Percentiles rank a stretch among this genome's conserved stretches.
phyloP scores from a whole-genome alignment of 2,888 invertebrate genomes.

The Spicauda simplicius region DNA sequence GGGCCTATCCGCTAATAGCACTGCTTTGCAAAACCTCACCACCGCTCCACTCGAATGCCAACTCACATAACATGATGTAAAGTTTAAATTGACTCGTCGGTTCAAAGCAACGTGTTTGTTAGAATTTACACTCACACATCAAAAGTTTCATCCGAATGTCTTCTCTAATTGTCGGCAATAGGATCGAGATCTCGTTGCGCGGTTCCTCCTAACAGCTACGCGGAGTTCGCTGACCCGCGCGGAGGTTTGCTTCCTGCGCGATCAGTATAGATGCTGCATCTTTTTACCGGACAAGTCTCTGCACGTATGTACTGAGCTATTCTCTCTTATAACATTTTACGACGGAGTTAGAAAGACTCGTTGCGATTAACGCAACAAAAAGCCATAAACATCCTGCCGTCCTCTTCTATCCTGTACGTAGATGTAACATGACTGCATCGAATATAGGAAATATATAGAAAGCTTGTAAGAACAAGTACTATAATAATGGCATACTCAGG shows the following conservation, averaged over 20 bases:
- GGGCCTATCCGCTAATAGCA: constrained; percentile 62
- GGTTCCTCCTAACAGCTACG: constrained; percentile 55
- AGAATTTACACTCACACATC: constrained; percentile 56
- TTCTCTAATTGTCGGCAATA: constrained; percentile 20
- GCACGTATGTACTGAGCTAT: constrained; percentile 41
- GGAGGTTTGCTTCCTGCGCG: constrained; percentile 64
- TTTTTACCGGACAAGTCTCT: constrained; percentile 50
- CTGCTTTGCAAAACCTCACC: constrained; percentile 58
- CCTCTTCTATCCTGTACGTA: constrained; percentile 39
- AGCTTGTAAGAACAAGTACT: not conserved
- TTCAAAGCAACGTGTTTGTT: constrained; percentile 65
- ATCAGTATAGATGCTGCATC: constrained; percentile 51
- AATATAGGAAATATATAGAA: not conserved
- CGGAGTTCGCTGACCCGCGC: constrained; percentile 66
- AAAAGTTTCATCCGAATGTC: constrained; percentile 29
- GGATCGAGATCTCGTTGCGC: constrained; percentile 42
- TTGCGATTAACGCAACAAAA: constrained; percentile 46
- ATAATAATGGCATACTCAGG: too few relatives aligned
- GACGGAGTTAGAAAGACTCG: constrained; percentile 45
- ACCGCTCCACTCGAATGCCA: constrained; percentile 34
- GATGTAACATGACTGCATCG: not conserved
- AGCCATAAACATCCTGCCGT: constrained; percentile 40
- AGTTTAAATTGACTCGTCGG: constrained; percentile 44
- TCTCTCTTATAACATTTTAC: constrained; percentile 51
- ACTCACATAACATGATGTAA: constrained; percentile 34